A percentile compares a stretch with the other conserved stretches of the same genome.
These are phyloP conservation scores for Drosophila sp. DNA, from an alignment of 1,140 invertebrate genomes.

Conservation along the genomic window DNA sequence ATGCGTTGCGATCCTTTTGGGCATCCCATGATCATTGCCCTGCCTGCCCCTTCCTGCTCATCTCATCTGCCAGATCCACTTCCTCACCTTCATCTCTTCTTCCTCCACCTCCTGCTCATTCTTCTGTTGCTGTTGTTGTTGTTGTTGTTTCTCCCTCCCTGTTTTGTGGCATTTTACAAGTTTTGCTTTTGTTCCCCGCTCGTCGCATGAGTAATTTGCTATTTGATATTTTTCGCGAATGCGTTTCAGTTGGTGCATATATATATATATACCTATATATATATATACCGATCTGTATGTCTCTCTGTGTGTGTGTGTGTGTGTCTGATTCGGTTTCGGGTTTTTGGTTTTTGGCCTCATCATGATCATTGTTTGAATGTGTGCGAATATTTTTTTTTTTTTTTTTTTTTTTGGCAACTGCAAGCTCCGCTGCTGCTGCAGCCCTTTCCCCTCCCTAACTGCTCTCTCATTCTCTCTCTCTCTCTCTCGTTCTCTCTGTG, in stretches of 20 bases:
- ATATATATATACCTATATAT: slow-evolving; percentile 17
- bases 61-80: background rate
- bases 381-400: slow-evolving; percentile 46
- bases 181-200: slow-evolving; percentile 29
- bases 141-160: background rate
- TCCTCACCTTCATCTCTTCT: background rate
- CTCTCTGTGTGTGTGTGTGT: slow-evolving; percentile 25
- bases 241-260: slow-evolving; percentile 20
- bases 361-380: slow-evolving; percentile 43
- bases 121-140: no score
- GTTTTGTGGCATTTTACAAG: slow-evolving; percentile 22
- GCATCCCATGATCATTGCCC: slow-evolving; percentile 5
- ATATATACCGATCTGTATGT: slow-evolving; percentile 1
- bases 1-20: slow-evolving; percentile 6
- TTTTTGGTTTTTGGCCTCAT: slow-evolving; percentile 29
- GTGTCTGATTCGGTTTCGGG: slow-evolving; percentile 42
- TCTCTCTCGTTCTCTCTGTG: slow-evolving; percentile 14
- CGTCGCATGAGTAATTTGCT: slow-evolving; percentile 75
- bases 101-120: background rate
- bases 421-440: slow-evolving; percentile 18
- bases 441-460: background rate
- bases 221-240: slow-evolving; percentile 67
- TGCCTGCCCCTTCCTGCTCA: background rate
- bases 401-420: slow-evolving; percentile 63
- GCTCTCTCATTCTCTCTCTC: background rate